A percentile compares a stretch with the other conserved stretches of the same genome.
Evolutionary conservation across 2,113 vertebrate species (phyloP).

Genomic region (Ellobius talpinus): DNA sequence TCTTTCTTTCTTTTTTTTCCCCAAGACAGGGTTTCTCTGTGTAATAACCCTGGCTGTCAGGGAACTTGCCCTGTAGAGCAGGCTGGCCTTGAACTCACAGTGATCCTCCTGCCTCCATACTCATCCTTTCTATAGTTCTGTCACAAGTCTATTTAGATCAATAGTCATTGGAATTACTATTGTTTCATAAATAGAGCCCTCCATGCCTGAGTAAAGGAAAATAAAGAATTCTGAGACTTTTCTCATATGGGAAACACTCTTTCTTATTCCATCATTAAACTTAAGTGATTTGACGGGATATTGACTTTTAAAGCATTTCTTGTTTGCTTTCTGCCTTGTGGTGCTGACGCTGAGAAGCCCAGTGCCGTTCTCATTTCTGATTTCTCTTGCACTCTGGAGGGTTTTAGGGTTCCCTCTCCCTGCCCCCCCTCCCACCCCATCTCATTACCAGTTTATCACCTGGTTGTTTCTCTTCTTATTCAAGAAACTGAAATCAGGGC

Average conservation of each 20-base stretch:
- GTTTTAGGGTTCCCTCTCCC: not conserved
- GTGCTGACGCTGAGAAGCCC: not conserved
- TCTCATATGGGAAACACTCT: conserved; percentile 8
- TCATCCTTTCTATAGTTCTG: not conserved
- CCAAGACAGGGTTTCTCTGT: not conserved
- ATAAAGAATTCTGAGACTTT: conserved; percentile 9
- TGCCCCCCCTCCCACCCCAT: not conserved
- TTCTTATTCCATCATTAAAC: not conserved
- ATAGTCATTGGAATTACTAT: too few species aligned
- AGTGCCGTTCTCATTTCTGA: not conserved
- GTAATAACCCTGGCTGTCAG: not conserved
- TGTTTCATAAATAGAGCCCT: too few species aligned
- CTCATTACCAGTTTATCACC: not conserved
- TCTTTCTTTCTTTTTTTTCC: too few species aligned
- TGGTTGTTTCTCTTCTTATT: not conserved
- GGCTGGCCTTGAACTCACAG: not conserved
- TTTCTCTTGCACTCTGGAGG: not conserved
- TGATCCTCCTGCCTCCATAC: not conserved
- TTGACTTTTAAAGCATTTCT: not conserved
- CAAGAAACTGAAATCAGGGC: not conserved
- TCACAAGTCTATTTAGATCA: too few species aligned
- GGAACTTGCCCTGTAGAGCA: not conserved
- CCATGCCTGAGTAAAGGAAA: conserved; percentile 12
- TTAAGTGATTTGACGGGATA: not conserved
- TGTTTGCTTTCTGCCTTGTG: conserved; percentile 13